Evolutionary conservation across 2,888 invertebrate species (phyloP), one percentile per base, ranked within the genome.

Genomic region (Eupithecia abbreviata): DNA sequence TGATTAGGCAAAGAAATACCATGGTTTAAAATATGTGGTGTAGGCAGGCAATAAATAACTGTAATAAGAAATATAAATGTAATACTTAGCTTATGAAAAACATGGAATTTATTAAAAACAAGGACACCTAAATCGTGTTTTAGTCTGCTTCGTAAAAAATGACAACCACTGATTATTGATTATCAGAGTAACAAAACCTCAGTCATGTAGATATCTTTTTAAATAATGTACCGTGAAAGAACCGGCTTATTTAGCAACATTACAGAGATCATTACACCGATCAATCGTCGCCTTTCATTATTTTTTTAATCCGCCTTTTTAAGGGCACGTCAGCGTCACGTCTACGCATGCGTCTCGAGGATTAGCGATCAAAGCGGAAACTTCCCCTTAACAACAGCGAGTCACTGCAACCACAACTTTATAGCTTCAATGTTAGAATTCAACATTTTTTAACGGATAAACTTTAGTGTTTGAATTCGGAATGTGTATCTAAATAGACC

Each of bases 321-420:
- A 88, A 89, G 88, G 87, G 86, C 85, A 86, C 86, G 88, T 87
- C 85, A 84, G 82, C 82, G 78, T 82, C 91, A 90, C 91, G 91
- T 85, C 82, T 89, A 84, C 90, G 93, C 94, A 93, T 90, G 86
- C 86, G 82, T 82, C 86, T 82, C 79, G 88, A 88, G 91, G 94
- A 93, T 94, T 93, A 94, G 85, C 87, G 84, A 85, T 89, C 90
- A 90, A 90, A 90, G 87, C 88, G 86, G 81, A 84, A 84, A 87
- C 89, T 86, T 86, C 88, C 91, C 90, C 91, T 91, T 90, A 91
- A 90, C 83, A 82, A 75, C 87, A 88, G 80, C 83, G 82, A 77
- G 80, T 83, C 87, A 86, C 84, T 82, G 80, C 82, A 92, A 89
- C 87, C 80, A 82, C 86, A 80, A 88, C 89, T 85, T 81, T 91